phyloP scores from a whole-genome alignment of 2,797 vertebrate species.

The Eurystomus glaucurus region DNA sequence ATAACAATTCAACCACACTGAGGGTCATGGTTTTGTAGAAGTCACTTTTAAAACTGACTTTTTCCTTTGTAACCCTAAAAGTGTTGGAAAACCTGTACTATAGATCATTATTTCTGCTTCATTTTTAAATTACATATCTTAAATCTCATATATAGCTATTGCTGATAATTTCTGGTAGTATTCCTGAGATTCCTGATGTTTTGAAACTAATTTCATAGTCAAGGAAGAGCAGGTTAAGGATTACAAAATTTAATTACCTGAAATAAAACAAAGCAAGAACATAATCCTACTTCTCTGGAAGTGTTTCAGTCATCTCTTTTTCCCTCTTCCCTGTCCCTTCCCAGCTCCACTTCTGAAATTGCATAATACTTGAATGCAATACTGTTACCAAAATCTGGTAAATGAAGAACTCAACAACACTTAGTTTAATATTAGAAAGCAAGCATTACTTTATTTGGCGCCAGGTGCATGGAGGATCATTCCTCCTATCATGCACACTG shows the following conservation, averaged over 20 bases:
- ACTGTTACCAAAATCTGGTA: too few species aligned
- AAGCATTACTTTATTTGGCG: too few species aligned
- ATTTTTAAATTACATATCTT: neutral
- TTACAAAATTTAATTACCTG: neutral
- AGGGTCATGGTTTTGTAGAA: rapidly evolving
- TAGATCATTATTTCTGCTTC: neutral
- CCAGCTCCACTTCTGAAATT: neutral
- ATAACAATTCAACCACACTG: neutral
- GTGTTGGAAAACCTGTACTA: neutral
- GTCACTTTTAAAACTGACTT: neutral
- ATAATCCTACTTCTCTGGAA: neutral
- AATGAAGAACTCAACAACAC: too few species aligned
- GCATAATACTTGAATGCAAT: neutral
- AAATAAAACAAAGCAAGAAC: neutral
- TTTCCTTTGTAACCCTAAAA: neutral
- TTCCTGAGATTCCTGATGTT: neutral
- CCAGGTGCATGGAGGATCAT: too few species aligned
- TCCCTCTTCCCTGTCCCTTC: neutral
- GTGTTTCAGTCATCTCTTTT: neutral
- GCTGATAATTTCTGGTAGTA: neutral
- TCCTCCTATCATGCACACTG: too few species aligned
- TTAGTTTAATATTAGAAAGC: too few species aligned
- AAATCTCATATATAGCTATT: neutral
- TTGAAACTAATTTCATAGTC: neutral
- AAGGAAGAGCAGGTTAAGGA: neutral